Evolutionary conservation across 2,797 vertebrate species (phyloP).

Genomic region (Aldrovandia affinis): DNA sequence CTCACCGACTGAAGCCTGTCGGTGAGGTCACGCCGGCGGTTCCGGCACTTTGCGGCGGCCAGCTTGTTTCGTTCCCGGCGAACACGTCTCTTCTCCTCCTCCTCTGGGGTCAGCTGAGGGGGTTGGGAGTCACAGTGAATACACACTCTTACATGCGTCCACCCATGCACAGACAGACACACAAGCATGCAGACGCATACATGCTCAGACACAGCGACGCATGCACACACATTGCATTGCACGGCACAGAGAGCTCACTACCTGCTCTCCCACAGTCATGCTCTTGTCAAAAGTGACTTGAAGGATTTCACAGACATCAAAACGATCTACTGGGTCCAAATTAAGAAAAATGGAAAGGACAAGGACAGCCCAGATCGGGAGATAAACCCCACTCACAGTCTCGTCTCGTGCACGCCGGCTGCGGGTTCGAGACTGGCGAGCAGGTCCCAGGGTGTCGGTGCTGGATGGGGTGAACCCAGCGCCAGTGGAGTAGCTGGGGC

Average conservation of each 20-base stretch:
- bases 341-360: background rate
- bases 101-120: conserved; percentile 88
- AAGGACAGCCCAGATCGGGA: background rate
- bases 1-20: conserved; percentile 94
- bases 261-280: background rate
- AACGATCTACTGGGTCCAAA: too few species aligned
- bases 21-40: conserved; percentile 90
- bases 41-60: conserved; percentile 93
- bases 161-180: background rate
- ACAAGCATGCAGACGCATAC: background rate
- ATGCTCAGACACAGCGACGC: background rate
- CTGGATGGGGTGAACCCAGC: conserved; percentile 70
- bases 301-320: background rate
- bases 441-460: conserved; percentile 62
- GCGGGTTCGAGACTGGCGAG: conserved; percentile 78
- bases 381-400: conserved; percentile 78
- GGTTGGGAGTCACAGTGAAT: background rate
- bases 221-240: background rate
- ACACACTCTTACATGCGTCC: background rate
- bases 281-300: background rate
- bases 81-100: conserved; percentile 91
- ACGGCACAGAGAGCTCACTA: background rate
- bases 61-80: conserved; percentile 91
- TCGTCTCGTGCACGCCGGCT: conserved; percentile 85
- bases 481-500: conserved; percentile 85